Evolutionary conservation across 2,113 vertebrate genomes (phyloP), one percentile per base, ranked within the genome.

Genomic region (Sturnira hondurensis): DNA sequence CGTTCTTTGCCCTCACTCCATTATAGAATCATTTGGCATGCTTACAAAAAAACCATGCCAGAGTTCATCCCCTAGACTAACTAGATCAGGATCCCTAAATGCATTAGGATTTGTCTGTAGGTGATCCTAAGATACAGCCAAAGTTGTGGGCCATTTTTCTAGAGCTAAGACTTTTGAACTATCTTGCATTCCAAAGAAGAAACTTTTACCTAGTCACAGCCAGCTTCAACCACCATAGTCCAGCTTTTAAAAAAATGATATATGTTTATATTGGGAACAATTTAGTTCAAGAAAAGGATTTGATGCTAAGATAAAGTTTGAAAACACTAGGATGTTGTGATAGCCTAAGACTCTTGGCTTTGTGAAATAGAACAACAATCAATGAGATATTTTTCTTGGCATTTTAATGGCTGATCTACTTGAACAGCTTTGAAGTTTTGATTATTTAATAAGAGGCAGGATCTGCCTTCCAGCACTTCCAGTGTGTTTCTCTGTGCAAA

Each of bases 341-440:
- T 65, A 87, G 52, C 50, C 85, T 47, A 54, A 5, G 70, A 47
- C 65, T 77, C 85, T 45, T 87, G 52, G 38, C 67, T 77, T 85
- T 84, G 22, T 92, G 56, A 81, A 90, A 56, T 16, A 95, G 90
- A 83, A 93, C 83, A 95, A 92, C 84, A 95, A 93, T 82, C 47
- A 68, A 2, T 73, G 61, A 85, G 22, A 82, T 95, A 77, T 92
- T 96, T 97, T 94, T 82, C 85, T 97, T 97, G 96, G 91, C 68
- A 43, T 74, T 92, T 94, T 58, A 36, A 43, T 58, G n/a, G 58
- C 71, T 95, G 65, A 28, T 86, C 73, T 90, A 77, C 58, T 54
- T 43, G 87, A 96, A 85, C 81, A 95, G 90, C 41, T 80, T 73
- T 92, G 65, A 95, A 47, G 24, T 36, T 92, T 17, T 92, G 41